Evolutionary conservation across 2,797 vertebrate genomes (phyloP).

Genomic region (Siniperca undulata): DNA sequence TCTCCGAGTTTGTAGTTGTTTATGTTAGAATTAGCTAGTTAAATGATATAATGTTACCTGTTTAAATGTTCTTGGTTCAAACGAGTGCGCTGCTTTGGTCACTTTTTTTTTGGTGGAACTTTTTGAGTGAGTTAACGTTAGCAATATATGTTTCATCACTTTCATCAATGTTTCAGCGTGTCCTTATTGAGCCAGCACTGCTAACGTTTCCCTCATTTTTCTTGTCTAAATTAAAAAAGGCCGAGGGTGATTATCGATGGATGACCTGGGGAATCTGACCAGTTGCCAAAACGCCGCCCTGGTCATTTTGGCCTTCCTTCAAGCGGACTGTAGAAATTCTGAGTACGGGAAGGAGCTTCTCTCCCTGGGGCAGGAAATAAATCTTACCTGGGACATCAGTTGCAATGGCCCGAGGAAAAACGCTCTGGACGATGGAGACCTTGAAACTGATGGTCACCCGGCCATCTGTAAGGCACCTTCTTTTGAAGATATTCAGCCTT

Average conservation of each 20-base stretch:
- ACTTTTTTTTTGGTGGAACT: neutral
- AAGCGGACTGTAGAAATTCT: conserved; percentile 41
- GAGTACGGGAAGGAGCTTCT: conserved; percentile 52
- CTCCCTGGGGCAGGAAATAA: conserved; percentile 22
- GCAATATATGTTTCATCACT: neutral
- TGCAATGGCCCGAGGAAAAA: neutral
- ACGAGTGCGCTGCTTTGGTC: neutral
- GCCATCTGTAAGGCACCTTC: fast-evolving
- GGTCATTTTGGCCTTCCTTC: conserved; percentile 77
- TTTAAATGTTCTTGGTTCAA: neutral
- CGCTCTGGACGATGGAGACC: conserved; percentile 26
- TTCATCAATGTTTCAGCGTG: neutral
- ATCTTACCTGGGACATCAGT: conserved; percentile 23
- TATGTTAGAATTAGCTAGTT: neutral
- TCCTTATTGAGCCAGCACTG: neutral
- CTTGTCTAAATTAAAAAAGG: neutral
- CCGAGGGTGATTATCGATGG: conserved; percentile 56
- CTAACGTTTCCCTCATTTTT: fast-evolving
- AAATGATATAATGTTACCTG: neutral
- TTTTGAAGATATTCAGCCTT: conserved; percentile 43
- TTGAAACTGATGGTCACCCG: conserved; percentile 80
- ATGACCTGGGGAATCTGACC: conserved; percentile 10
- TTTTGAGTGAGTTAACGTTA: neutral
- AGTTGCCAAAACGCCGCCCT: conserved; percentile 29
- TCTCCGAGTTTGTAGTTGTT: neutral